Base-by-base conservation (phyloP, 2,797 vertebrate species). In the Mus minutoides region DNA sequence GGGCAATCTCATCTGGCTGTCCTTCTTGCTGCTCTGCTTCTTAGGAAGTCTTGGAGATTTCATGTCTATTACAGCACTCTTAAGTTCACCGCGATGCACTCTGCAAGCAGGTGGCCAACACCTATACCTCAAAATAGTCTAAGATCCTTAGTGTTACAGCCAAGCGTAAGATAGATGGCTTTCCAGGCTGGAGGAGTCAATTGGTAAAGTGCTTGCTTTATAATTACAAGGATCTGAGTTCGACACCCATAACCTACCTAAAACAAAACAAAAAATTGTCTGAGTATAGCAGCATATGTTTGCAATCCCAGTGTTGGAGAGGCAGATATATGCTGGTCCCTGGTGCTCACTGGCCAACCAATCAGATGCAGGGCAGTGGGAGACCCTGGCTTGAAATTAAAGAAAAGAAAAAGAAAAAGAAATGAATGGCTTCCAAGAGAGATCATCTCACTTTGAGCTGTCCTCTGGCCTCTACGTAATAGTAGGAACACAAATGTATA, bases 101-200 rank as follows among this genome's bases (percentile, higher is more conserved):
- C 37, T 11, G 3, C 64, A 62, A 34, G 5, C n/a, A 43, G 10
- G 16, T 4, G 1, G 4, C 7, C 29, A 19, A 17, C 1, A 0
- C 31, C 34, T 31, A 31, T 13, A 2, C 4, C 4, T 73, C 2
- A 2, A 21, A 77, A 58, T 52, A 40, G 21, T 77, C 56, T 37
- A 29, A 49, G 29, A 31, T 52, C 21, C 17, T 22, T 3, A 22
- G 6, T 14, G 0, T 7, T 5, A 29, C 6, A 4, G 24, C 14
- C 26, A 43, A 64, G 43, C 26, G 9, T 29, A 52, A 29, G 34
- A 52, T 12, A 29, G 34, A 52, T 12, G 56, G 21, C 31, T 62
- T 89, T n/a, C 79, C n/a, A 60, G 37, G 12, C 31, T 26, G 46
- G 43, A 43, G 37, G 56, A 58, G 22, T 40, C n/a, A 17, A 9